Conservation (phyloP, 2,888 invertebrate species). For the Andrena bucephala region DNA sequence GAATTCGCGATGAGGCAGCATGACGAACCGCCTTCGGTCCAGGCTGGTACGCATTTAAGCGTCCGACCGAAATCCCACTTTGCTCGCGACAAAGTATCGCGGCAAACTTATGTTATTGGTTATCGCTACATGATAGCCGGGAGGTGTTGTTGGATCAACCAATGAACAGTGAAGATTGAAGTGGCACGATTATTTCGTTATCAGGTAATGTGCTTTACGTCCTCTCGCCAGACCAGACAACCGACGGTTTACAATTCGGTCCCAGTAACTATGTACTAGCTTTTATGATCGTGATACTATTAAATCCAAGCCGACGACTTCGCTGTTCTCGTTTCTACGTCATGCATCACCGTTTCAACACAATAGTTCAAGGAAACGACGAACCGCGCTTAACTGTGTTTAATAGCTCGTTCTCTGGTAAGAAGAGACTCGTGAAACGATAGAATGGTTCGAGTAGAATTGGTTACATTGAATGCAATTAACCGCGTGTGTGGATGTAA, state of each 20-base stretch:
- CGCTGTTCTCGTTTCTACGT: conserved; percentile 17
- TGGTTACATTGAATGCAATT: background rate
- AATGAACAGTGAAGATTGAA: conserved; percentile 14
- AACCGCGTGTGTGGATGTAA: background rate
- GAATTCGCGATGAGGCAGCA: background rate
- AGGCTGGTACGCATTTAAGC: too few relatives aligned
- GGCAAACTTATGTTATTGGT: background rate
- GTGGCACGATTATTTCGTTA: conserved; percentile 54
- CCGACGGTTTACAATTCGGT: conserved; percentile 10
- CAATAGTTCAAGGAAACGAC: conserved; percentile 22
- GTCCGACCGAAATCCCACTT: background rate
- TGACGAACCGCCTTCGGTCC: too few relatives aligned
- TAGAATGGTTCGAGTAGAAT: background rate
- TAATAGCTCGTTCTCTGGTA: background rate
- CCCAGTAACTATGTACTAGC: conserved; percentile 2
- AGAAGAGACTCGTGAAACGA: background rate
- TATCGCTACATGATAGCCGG: background rate
- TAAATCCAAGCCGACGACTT: conserved; percentile 20
- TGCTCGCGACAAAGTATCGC: background rate
- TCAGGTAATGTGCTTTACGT: conserved; percentile 29
- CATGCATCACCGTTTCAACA: conserved; percentile 16
- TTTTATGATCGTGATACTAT: conserved; percentile 31
- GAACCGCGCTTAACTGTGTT: conserved; percentile 8
- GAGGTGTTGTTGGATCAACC: background rate
- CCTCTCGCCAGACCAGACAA: background rate